phyloP scores from a whole-genome alignment of 2,797 vertebrate species.

The Uromys caudimaculatus region DNA sequence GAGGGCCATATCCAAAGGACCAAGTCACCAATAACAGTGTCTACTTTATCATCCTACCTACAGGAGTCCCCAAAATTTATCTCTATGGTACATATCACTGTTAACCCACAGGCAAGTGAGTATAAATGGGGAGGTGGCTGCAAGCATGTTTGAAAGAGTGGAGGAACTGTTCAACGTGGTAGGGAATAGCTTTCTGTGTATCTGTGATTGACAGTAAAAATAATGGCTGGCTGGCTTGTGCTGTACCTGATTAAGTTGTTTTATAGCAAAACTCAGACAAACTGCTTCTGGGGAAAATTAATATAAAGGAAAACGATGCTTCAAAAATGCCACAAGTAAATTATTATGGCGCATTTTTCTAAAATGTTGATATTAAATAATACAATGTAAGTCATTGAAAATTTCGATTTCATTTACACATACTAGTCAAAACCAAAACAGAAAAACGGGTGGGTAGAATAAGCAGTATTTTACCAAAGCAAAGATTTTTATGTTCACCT shows the following conservation, averaged over 20 bases:
- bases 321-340: neutral
- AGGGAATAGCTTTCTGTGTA: neutral
- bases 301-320: neutral
- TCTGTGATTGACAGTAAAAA: neutral
- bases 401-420: neutral
- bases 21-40: neutral
- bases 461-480: neutral
- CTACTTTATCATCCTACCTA: neutral
- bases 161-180: rapidly evolving
- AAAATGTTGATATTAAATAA: neutral
- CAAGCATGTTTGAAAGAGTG: neutral
- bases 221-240: rapidly evolving
- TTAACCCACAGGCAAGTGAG: rapidly evolving
- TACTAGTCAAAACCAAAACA: neutral
- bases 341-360: neutral
- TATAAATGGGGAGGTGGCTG: neutral
- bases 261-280: neutral
- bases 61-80: neutral
- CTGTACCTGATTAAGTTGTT: neutral
- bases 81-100: rapidly evolving
- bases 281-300: neutral
- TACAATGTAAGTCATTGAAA: neutral
- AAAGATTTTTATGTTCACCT: neutral
- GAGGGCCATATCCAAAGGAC: neutral
- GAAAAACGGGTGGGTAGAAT: neutral